Base-by-base conservation (phyloP, 2,113 vertebrate species). In the Edolisoma coerulescens region DNA sequence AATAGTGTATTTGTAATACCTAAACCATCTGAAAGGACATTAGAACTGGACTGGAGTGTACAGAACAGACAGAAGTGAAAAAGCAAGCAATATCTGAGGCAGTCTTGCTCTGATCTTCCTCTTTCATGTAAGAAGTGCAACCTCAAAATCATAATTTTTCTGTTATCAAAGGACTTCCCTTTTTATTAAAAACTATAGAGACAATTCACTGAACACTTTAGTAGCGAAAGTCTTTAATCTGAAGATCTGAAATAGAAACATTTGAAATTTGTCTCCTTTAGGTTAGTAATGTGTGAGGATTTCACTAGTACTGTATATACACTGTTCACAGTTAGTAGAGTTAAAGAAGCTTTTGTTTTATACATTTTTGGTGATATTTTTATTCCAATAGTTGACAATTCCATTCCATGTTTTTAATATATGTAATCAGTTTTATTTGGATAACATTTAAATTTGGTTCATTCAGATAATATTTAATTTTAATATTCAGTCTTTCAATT, bases 61-160 rank as follows among this genome's bases (percentile, higher is more conserved):
- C 11, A 78, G n/a, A 70, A 75, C 13, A 68, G 21, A 63, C 16
- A 41, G 22, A 84, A 23, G 65, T 79, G 57, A 89, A 59, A 68
- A 16, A 60, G 5, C 16, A 75, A 47, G 22, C 37, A 50, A 44
- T 20, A 13, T 52, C 7, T 0, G 0, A 42, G 22, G 26, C 4
- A 44, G 4, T 44, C 16, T 52, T 89, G 21, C 15, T 49, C 16
- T 64, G 28, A 9, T 52, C 70, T 17, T 59, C 5, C 18, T 83
- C 21, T 83, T 84, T 71, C 41, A 23, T 59, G 7, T 61, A 59
- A 12, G 33, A 41, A 83, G 3, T 22, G 16, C 71, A 78, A 70
- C 44, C 30, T 54, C 20, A 70, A 89, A 70, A 54, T 67, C 3
- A 44, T 32, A 1, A 3, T 42, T 94, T 83, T 95, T 80, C 27